Percentiles rank a stretch among this genome's conserved stretches.
phyloP scores from a whole-genome alignment of 2,888 invertebrate species.

The Drosophila koepferae region DNA sequence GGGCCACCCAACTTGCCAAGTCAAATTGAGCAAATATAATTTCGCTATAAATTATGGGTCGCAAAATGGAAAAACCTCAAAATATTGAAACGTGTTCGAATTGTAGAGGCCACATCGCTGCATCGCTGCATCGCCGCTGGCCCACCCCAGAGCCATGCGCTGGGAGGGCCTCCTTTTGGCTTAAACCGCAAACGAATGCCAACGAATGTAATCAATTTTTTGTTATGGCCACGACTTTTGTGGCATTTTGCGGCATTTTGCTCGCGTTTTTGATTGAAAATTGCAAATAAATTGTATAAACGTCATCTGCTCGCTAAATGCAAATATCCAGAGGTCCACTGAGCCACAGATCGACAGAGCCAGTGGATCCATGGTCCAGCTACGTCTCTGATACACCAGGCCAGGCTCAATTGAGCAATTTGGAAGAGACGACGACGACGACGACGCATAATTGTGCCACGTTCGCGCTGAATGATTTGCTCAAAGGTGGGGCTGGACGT shows the following conservation, averaged over 20 bases:
- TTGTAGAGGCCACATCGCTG: constrained; percentile 7
- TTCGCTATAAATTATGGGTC: constrained; percentile 70
- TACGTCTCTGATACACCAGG: constrained; percentile 1
- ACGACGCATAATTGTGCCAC: constrained; percentile 77
- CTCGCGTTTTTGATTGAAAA: constrained; percentile 76
- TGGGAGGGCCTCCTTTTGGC: constrained; percentile 1
- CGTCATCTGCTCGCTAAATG: constrained; percentile 72
- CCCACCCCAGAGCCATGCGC: constrained; percentile 38
- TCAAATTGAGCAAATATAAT: constrained; percentile 74
- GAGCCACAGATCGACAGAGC: neutral
- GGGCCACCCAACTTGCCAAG: constrained; percentile 58
- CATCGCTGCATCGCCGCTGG: constrained; percentile 12
- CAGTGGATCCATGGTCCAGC: neutral
- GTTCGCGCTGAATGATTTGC: constrained; percentile 69
- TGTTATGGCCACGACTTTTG: constrained; percentile 70
- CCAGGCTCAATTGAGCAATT: constrained; percentile 73
- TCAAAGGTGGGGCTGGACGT: constrained; percentile 67
- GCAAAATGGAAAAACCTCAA: constrained; percentile 68
- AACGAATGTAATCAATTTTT: constrained; percentile 64
- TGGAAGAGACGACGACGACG: constrained; percentile 57
- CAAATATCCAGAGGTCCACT: constrained; percentile 45
- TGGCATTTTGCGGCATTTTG: constrained; percentile 64
- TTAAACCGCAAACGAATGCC: constrained; percentile 52
- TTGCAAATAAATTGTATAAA: constrained; percentile 80
- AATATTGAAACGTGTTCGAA: constrained; percentile 82